Base-by-base conservation (phyloP, 2,888 invertebrate species). In the Pristionchus arcanus region DNA sequence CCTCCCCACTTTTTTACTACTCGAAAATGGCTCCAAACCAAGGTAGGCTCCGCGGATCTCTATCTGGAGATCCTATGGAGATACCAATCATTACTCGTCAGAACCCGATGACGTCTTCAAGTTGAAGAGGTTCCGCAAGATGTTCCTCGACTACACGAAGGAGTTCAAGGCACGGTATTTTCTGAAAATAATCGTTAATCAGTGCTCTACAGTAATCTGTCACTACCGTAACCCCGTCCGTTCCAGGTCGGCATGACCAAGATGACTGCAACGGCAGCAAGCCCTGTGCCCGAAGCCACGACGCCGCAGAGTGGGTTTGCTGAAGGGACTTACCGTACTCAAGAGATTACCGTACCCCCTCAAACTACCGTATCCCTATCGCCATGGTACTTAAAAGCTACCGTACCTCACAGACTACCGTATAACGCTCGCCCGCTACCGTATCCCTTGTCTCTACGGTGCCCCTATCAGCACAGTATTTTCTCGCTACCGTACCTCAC, bases 101-200 rank as follows among this genome's bases (percentile, higher is more conserved):
- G 81, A 81, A 74, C 31, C 74, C 0, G 81, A 81, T 28, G 49
- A 81, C 49, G 81, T 81, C 3, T 81, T 49, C 49, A 81, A 81
- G 34, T 53, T 81, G 2, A 81, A 53, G 49, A 49, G 49, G n/a
- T 81, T 81, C 28, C 81, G 81, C 19, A 81, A 81, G 81, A 81
- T 81, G 81, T 81, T 81, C 21, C n/a, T n/a, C 49, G 53, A 81
- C 81, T 81, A 81, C 81, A 81, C 81, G 49, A 81, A 53, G 21
- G 81, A 81, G 11, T 81, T 81, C 49, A 81, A 81, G 81, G 81
- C 49, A 31, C 3, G 16, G 21, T 3, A 34, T 15, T 25, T n/a
- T 25, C 31, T 7, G 28, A 9, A 5, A 66, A 21, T n/a, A 25
- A 31, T 71, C 31, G 28, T 34, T 71, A 1, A 28, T 31, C n/a